These are phyloP conservation scores for Furnarius figulus DNA, from an alignment of 2,113 vertebrate species.

Conservation along the genomic window DNA sequence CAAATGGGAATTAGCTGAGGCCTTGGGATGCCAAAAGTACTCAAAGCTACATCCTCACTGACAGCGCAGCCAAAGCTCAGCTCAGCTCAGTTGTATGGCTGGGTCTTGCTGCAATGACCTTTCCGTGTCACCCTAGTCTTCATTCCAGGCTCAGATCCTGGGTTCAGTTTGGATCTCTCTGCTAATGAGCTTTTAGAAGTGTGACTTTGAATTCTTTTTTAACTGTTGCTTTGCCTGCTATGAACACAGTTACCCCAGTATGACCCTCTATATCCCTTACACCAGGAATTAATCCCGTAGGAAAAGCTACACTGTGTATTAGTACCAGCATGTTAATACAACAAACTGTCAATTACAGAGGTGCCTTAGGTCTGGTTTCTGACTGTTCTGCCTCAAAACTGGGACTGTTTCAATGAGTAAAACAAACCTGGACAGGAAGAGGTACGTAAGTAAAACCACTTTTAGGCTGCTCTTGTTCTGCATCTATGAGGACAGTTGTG, in stretches of 20 bases:
- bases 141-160: neutral
- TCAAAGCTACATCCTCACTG: neutral
- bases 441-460: neutral
- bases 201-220: neutral
- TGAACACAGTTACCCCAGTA: neutral
- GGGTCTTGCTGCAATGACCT: neutral
- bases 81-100: neutral
- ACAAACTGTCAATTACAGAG: neutral
- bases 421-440: neutral
- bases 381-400: neutral
- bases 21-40: neutral
- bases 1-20: conserved; percentile 34
- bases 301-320: neutral
- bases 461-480: neutral
- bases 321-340: neutral
- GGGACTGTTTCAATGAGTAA: neutral
- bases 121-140: neutral
- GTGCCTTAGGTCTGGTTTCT: neutral
- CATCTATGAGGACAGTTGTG: no score
- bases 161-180: neutral
- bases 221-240: neutral
- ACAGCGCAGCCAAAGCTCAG: neutral
- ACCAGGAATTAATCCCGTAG: neutral
- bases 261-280: neutral
- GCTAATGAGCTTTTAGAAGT: neutral